Evolutionary conservation across 2,797 vertebrate species (phyloP).

Genomic region (Chaunax sp.): DNA sequence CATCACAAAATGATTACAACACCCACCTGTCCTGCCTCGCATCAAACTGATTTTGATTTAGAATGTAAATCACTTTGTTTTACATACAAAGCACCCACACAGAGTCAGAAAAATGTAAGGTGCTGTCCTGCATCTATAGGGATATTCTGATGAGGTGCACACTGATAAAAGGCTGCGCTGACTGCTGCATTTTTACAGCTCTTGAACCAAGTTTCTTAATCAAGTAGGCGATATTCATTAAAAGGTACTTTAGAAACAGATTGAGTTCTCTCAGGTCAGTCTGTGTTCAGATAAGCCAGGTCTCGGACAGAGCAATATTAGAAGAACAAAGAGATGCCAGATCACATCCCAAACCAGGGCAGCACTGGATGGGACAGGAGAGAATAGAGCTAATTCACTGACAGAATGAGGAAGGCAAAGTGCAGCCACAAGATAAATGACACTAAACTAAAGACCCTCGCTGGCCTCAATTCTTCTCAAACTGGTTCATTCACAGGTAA

Average conservation of each 20-base stretch:
- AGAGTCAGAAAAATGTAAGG: conserved; percentile 22
- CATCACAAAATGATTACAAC: conserved; percentile 15
- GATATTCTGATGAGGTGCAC: conserved; percentile 58
- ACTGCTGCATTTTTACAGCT: conserved; percentile 48
- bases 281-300: conserved; percentile 34
- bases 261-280: conserved; percentile 46
- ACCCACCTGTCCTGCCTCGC: conserved; percentile 6
- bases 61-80: conserved; percentile 24
- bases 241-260: conserved; percentile 63
- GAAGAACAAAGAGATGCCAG: conserved; percentile 35
- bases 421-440: conserved; percentile 64
- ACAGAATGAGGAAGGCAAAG: conserved; percentile 67
- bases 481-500: conserved; percentile 61
- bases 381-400: conserved; percentile 32
- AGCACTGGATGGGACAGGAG: conserved; percentile 26
- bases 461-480: conserved; percentile 57
- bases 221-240: conserved; percentile 59
- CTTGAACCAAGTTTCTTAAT: conserved; percentile 51
- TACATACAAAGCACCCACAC: conserved; percentile 33
- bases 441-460: conserved; percentile 39
- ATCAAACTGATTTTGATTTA: conserved; percentile 21
- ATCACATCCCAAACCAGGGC: conserved; percentile 41
- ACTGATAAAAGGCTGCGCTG: conserved; percentile 55
- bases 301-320: conserved; percentile 21
- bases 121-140: conserved; percentile 11